Evolutionary conservation across 2,888 invertebrate genomes (phyloP).

Genomic region (Drosophila affinis): DNA sequence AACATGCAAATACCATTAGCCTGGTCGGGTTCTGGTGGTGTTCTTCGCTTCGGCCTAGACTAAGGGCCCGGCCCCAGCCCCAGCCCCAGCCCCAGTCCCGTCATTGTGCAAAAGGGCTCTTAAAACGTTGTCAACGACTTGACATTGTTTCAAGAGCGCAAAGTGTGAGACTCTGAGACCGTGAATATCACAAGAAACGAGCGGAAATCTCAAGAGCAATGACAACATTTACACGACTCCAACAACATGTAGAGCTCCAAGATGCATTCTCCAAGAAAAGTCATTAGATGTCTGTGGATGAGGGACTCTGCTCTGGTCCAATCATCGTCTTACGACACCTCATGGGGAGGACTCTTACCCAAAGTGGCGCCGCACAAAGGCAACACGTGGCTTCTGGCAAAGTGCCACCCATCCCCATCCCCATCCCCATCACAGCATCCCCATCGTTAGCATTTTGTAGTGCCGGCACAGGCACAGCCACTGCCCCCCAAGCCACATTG

Average conservation of each 20-base stretch:
- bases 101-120: constrained; percentile 50
- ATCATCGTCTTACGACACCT: background rate
- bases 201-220: constrained; percentile 21
- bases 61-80: constrained; percentile 38
- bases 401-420: constrained; percentile 16
- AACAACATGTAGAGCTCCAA: background rate
- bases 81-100: constrained; percentile 43
- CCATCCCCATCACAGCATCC: no score
- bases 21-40: constrained; percentile 16
- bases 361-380: constrained; percentile 30
- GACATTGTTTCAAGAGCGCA: constrained; percentile 75
- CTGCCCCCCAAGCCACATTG: no score
- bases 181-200: constrained; percentile 30
- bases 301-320: background rate
- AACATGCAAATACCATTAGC: constrained; percentile 74
- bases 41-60: constrained; percentile 42
- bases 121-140: constrained; percentile 71
- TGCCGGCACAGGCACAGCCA: background rate
- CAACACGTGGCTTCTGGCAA: constrained; percentile 41
- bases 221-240: constrained; percentile 28
- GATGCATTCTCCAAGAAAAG: background rate
- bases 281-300: background rate
- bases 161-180: constrained; percentile 71
- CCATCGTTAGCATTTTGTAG: background rate
- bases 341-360: constrained; percentile 3